Base-by-base conservation (phyloP, 2,113 vertebrate genomes). In the Siniperca knerii region DNA sequence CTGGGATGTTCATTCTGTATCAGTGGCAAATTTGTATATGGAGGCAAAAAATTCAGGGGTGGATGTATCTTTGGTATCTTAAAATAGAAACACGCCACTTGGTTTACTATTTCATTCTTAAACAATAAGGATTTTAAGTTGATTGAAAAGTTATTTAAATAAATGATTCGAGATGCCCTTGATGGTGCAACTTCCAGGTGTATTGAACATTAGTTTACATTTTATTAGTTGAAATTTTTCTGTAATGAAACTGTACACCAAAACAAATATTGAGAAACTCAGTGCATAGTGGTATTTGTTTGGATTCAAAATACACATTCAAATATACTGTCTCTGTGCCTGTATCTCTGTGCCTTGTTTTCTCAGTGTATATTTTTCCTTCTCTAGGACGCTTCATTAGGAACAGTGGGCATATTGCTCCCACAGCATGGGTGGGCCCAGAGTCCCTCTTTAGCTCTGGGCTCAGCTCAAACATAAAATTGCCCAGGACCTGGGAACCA, bases 401-500 rank as follows among this genome's bases (percentile, higher is more conserved):
- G 69, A 82, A 79, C 58, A 68, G 67, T 40, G 15, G 57, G 73
- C 35, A 46, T 50, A 6, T 35, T 48, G 37, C 72, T 75, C 68
- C 67, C 37, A 65, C 71, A 82, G 25, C 66, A 46, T 50, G 81
- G 62, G 78, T 79, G 74, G 81, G 48, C 75, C 42, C 37, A 13
- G 23, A 16, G 48, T 84, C 75, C 78, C 77, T 79, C 55, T 87
- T 90, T 72, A 89, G 79, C n/a, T 61, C 71, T 82, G 79, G 57
- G 37, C 71, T 85, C 70, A 77, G 74, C 78, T 83, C 61, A 69
- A 81, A 82, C 74, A 84, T 70, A 83, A 82, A 87, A 91, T 69
- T 82, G 77, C 29, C 46, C 67, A 16, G 52, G 75, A 72, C 79
- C 78, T 92, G 89, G 83, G 81, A 85, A 85, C 84, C 84, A 92